Conservation (phyloP, 1,140 invertebrate species). For the Sycophaga agraensis region DNA sequence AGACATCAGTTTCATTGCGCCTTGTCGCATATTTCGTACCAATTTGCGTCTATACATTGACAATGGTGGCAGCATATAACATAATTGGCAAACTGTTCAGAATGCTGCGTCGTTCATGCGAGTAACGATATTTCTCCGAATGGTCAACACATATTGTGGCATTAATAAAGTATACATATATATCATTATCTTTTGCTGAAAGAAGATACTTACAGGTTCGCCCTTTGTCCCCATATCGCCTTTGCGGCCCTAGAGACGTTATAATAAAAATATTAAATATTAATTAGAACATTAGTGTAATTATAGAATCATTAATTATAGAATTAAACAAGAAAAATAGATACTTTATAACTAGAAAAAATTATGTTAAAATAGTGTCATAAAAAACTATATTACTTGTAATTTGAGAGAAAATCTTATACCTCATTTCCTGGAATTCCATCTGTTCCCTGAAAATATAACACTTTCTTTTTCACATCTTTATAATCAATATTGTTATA, state of each 20-base stretch:
- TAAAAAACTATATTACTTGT: too few relatives aligned
- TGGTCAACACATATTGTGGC: too few relatives aligned
- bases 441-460: constrained; percentile 79
- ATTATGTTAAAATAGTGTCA: too few relatives aligned
- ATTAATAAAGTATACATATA: too few relatives aligned
- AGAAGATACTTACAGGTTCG: constrained; percentile 73
- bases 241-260: constrained; percentile 71
- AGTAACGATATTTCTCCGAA: neutral
- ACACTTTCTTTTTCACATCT: neutral
- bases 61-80: constrained; percentile 51
- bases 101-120: constrained; percentile 28
- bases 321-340: too few relatives aligned
- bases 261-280: constrained; percentile 32
- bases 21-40: neutral
- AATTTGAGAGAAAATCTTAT: constrained; percentile 33
- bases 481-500: too few relatives aligned
- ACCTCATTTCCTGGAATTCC: constrained; percentile 90
- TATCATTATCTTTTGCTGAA: too few relatives aligned
- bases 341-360: too few relatives aligned
- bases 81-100: neutral
- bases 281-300: neutral
- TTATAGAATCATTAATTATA: too few relatives aligned
- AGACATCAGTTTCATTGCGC: neutral
- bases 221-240: constrained; percentile 87
- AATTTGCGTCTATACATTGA: neutral